Evolutionary conservation across 2,888 invertebrate species (phyloP).

Genomic region (Tetranychus piercei): DNA sequence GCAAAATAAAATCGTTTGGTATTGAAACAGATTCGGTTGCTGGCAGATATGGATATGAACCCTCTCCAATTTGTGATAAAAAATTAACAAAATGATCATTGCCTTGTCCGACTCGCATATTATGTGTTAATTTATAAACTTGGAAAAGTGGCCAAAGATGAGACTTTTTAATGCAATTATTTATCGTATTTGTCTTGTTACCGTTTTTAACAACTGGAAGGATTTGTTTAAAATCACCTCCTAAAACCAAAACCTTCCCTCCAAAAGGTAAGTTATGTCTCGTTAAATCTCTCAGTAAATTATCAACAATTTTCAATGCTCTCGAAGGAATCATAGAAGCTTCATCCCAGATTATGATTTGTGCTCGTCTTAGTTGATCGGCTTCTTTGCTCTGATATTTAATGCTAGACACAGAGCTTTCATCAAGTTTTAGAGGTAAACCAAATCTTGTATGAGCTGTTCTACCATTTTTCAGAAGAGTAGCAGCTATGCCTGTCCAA

Average conservation of each 20-base stretch:
- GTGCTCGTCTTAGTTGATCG: background rate
- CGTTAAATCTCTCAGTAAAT: constrained; percentile 18
- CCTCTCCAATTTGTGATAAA: constrained; percentile 12
- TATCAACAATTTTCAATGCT: constrained; percentile 16
- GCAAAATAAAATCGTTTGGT: background rate
- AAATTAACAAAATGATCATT: background rate
- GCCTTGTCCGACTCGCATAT: constrained; percentile 17
- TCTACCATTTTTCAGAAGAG: constrained; percentile 21
- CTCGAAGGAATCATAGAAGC: constrained; percentile 16
- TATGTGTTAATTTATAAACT: constrained; percentile 12
- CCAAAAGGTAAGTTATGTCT: constrained; percentile 20
- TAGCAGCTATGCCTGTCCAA: constrained; percentile 30
- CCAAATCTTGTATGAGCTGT: constrained; percentile 23
- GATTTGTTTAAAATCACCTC: constrained; percentile 23
- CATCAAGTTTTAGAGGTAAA: constrained; percentile 17
- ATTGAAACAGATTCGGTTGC: background rate
- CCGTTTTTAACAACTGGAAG: constrained; percentile 20
- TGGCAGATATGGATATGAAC: background rate
- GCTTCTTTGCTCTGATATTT: constrained; percentile 12
- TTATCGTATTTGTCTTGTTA: constrained; percentile 7
- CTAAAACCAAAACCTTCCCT: constrained; percentile 20
- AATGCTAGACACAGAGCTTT: constrained; percentile 16
- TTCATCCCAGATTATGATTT: constrained; percentile 19
- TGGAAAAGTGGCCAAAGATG: constrained; percentile 16
- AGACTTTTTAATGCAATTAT: constrained; percentile 17